Percentiles rank a stretch among this genome's conserved stretches.
phyloP scores from a whole-genome alignment of 2,888 invertebrate species.

The Lapara coniferarum region DNA sequence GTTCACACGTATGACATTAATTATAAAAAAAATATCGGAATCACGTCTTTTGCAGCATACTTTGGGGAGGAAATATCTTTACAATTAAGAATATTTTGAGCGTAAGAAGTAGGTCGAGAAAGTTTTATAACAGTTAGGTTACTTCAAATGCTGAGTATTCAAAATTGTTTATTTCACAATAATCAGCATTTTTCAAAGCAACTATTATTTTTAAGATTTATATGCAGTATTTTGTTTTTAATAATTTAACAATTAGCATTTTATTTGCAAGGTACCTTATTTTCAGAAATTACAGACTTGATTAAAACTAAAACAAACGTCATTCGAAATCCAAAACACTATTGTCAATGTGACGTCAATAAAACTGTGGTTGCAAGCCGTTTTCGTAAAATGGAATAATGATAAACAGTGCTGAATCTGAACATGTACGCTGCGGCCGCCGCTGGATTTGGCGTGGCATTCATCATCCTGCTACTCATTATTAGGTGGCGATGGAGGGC shows the following conservation, averaged over 20 bases:
- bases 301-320: constrained; percentile 24
- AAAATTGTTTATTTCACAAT: no score
- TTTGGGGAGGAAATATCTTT: background rate
- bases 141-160: no score
- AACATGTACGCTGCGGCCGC: constrained; percentile 53
- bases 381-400: constrained; percentile 23
- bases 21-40: background rate
- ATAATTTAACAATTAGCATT: background rate
- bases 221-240: no score
- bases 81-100: no score
- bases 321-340: constrained; percentile 48
- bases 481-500: constrained; percentile 57
- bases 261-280: background rate
- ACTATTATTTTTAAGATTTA: no score
- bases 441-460: constrained; percentile 53
- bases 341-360: constrained; percentile 36
- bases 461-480: constrained; percentile 52
- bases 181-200: background rate
- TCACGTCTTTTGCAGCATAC: background rate
- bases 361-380: constrained; percentile 18
- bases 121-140: no score
- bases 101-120: no score
- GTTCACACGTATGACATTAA: background rate
- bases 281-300: background rate
- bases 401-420: constrained; percentile 18